Evolutionary conservation across 35 echinoderm and acorn worm genomes (phyloP).

Genomic region (Strongylocentrotus purpuratus): DNA sequence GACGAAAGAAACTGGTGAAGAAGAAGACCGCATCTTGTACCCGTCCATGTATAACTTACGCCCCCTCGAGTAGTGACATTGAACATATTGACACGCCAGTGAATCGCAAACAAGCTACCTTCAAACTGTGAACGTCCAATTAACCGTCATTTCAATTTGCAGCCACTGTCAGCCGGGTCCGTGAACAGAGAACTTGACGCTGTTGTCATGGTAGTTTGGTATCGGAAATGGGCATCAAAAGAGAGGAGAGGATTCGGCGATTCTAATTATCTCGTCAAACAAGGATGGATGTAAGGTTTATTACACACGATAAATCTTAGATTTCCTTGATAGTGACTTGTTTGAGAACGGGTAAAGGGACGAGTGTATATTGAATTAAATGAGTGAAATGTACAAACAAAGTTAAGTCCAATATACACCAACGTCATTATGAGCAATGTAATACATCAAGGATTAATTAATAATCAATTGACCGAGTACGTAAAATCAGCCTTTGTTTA

Average conservation of each 20-base stretch:
- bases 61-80: background rate
- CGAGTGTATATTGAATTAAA: background rate
- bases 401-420: background rate
- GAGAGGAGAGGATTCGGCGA: background rate
- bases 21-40: background rate
- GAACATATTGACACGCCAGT: background rate
- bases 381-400: background rate
- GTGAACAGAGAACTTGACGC: background rate
- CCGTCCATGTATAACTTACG: background rate
- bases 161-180: background rate
- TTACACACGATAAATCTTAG: background rate
- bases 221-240: background rate
- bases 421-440: background rate
- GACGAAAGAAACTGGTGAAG: too few species aligned
- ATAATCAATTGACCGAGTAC: too few species aligned
- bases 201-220: constrained; percentile 9
- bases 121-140: background rate
- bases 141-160: constrained; percentile 17
- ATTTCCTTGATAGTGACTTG: background rate
- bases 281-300: background rate
- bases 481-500: too few species aligned
- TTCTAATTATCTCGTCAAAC: constrained; percentile 18
- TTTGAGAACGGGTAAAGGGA: background rate
- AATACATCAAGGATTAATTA: too few species aligned
- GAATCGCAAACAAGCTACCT: background rate